Evolutionary conservation across 2,888 invertebrate genomes (phyloP), one percentile per base, ranked within the genome.

Genomic region (Pteria penguin): DNA sequence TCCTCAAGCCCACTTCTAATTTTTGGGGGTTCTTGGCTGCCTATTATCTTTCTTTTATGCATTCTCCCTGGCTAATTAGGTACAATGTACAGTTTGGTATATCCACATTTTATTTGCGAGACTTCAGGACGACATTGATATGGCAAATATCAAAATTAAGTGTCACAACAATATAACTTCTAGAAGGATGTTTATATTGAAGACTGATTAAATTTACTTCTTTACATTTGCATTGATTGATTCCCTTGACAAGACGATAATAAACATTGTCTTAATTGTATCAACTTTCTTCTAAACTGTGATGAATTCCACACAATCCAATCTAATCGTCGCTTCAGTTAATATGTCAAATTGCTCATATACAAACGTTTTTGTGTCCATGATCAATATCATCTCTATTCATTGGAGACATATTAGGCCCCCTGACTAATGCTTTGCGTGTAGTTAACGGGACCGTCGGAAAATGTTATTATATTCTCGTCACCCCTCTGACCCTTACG

Each of bases 281-380:
- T 58, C 74, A 68, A 62, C 67, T 68, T 68, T 29, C 68, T 58
- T 62, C 61, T 68, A 74, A 74, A 74, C 62, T 60, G 67, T 74
- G 74, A 68, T 74, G 68, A 55, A 58, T 45, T 61, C 60, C 58
- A 66, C 68, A 67, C 52, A 74, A 67, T 74, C 68, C 68, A 67
- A 74, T 68, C 74, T 68, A 67, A 74, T 74, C 74, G 54, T 61
- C 68, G 55, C 66, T 68, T 74, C 66, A 74, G 68, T 74, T 74
- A 74, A 74, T 74, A 74, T 74, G 74, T 74, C 74, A 74, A 74
- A 74, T 74, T 74, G 74, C 74, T 66, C 74, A 74, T 62, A 74
- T 55, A 29, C 67, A 54, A 67, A 57, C 67, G 67, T 31, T 55
- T 54, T 14, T 26, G 55, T 67, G 67, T 54, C 52, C 32, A 67